These are phyloP conservation scores for Eudyptes chrysolophus DNA, from an alignment of 2,113 vertebrate species.

Conservation along the genomic window DNA sequence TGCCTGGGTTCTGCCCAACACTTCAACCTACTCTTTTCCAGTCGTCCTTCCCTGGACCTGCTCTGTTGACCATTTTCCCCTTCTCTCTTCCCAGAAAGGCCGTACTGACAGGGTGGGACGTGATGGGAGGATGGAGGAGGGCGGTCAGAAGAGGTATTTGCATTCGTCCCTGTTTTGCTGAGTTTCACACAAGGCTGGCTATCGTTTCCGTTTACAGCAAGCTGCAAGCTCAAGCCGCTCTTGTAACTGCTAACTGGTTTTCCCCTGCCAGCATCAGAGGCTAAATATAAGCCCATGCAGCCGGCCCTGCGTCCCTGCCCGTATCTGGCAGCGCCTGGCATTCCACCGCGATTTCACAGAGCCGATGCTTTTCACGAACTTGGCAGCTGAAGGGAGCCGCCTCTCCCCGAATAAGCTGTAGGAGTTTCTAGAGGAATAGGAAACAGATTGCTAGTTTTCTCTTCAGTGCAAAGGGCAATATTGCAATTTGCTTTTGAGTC, in stretches of 20 bases:
- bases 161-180: background rate
- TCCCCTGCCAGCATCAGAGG: background rate
- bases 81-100: background rate
- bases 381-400: slow-evolving; percentile 12
- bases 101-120: fast-evolving
- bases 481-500: background rate
- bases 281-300: slow-evolving; percentile 53
- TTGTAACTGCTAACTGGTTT: background rate
- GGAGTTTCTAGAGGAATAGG: slow-evolving; percentile 20
- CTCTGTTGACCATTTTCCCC: background rate
- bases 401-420: background rate
- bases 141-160: background rate
- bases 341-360: background rate
- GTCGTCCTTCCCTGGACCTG: background rate
- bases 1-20: background rate
- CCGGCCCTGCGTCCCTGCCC: background rate
- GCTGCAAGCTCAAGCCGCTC: background rate
- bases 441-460: slow-evolving; percentile 37
- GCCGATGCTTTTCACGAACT: slow-evolving; percentile 33
- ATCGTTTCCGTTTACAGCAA: background rate
- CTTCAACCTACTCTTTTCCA: background rate
- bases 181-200: background rate
- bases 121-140: background rate
- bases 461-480: slow-evolving; percentile 3
- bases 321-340: slow-evolving; percentile 40